Conservation (phyloP, 64 coral and sea anemone species). For the Actinia tenebrosa region DNA sequence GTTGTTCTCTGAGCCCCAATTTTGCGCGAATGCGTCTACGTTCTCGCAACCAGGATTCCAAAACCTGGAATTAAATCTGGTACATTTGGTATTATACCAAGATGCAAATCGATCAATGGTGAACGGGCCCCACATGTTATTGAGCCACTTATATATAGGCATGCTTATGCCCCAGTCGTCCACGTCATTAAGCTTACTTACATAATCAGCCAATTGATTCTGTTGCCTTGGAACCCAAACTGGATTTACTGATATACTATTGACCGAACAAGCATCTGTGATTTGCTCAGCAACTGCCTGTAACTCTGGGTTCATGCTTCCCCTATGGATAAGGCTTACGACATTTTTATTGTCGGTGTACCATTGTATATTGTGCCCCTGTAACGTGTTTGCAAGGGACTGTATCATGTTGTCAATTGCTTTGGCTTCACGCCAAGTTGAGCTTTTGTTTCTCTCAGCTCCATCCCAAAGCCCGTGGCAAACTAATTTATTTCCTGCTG, state of each 20-base stretch:
- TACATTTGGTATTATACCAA: slow-evolving; percentile 29
- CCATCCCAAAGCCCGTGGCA: no score
- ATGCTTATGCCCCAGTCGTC: slow-evolving; percentile 33
- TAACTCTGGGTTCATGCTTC: slow-evolving; percentile 11
- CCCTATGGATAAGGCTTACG: slow-evolving; percentile 20
- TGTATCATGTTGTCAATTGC: no score
- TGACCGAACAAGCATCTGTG: background rate
- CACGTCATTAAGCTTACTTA: slow-evolving; percentile 37
- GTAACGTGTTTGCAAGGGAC: background rate
- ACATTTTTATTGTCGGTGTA: slow-evolving; percentile 41
- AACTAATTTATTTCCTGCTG: no score
- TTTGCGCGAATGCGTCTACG: slow-evolving; percentile 35
- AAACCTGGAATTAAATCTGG: slow-evolving; percentile 28
- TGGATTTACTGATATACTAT: slow-evolving; percentile 11
- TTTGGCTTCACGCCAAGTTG: no score
- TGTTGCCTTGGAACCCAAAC: slow-evolving; percentile 31
- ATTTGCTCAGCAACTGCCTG: slow-evolving; percentile 19
- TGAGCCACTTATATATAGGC: slow-evolving; percentile 24
- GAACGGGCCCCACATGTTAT: slow-evolving; percentile 29
- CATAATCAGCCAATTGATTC: slow-evolving; percentile 42
- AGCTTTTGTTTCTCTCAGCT: no score
- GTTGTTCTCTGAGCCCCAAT: slow-evolving; percentile 28
- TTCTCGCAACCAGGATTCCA: slow-evolving; percentile 37
- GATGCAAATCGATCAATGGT: slow-evolving; percentile 36
- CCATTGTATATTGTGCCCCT: slow-evolving; percentile 42